Evolutionary conservation across 2,113 vertebrate species (phyloP).

Genomic region (Promerops cafer): DNA sequence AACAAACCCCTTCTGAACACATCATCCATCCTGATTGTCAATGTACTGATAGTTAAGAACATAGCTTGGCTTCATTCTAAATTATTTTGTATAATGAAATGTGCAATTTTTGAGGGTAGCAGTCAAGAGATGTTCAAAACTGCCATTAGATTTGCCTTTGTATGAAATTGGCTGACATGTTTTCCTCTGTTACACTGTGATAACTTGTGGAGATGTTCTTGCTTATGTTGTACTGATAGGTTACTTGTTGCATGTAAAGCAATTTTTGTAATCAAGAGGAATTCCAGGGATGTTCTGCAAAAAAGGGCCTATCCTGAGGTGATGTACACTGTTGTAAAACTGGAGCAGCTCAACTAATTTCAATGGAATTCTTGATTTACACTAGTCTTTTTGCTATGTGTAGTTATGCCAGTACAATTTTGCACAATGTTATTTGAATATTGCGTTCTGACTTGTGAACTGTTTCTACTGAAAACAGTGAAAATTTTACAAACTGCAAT

Average conservation of each 20-base stretch:
- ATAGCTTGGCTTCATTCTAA: not conserved
- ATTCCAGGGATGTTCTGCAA: slow-evolving; percentile 18
- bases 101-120: slow-evolving; percentile 53
- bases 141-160: slow-evolving; percentile 32
- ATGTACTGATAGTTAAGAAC: not conserved
- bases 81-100: slow-evolving; percentile 47
- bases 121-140: not conserved
- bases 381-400: slow-evolving; percentile 39
- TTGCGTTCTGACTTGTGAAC: slow-evolving; percentile 45
- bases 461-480: slow-evolving; percentile 36
- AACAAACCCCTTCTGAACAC: not conserved
- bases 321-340: slow-evolving; percentile 45
- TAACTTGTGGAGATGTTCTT: slow-evolving; percentile 49
- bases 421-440: slow-evolving; percentile 52
- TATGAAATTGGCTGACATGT: slow-evolving; percentile 28
- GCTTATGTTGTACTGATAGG: slow-evolving; percentile 9
- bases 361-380: slow-evolving; percentile 45
- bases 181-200: slow-evolving; percentile 58
- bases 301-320: slow-evolving; percentile 16
- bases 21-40: not conserved
- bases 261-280: slow-evolving; percentile 8
- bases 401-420: slow-evolving; percentile 60
- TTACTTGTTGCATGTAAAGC: slow-evolving; percentile 47
- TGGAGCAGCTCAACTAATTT: slow-evolving; percentile 52
- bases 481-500: slow-evolving; percentile 33